Percentiles rank a stretch among this genome's conserved stretches.
Evolutionary conservation across 2,113 vertebrate genomes (phyloP).

Genomic region (Cheilinus undulatus): DNA sequence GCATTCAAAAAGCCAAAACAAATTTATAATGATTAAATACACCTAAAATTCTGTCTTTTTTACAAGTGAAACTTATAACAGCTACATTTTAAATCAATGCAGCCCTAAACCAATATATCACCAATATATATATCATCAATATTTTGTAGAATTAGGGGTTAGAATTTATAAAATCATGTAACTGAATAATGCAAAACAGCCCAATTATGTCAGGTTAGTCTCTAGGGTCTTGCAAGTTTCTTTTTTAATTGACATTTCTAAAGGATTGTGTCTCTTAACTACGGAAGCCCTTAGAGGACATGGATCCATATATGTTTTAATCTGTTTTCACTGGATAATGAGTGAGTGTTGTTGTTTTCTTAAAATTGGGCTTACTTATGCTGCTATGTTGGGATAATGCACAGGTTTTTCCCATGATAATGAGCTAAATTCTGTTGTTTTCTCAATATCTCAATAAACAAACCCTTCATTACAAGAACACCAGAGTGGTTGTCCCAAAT

Average conservation of each 20-base stretch:
- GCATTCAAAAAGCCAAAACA: constrained; percentile 40
- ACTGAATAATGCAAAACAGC: constrained; percentile 19
- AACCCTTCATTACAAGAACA: too few relatives aligned
- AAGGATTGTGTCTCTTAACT: background rate
- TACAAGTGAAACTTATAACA: constrained; percentile 27
- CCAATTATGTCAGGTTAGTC: constrained; percentile 12
- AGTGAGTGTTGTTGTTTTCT: too few relatives aligned
- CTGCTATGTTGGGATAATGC: too few relatives aligned
- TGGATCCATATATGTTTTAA: too few relatives aligned
- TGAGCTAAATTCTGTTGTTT: too few relatives aligned
- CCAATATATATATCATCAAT: constrained; percentile 26
- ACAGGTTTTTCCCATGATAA: too few relatives aligned
- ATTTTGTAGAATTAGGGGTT: constrained; percentile 19
- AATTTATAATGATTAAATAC: constrained; percentile 18
- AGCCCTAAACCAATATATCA: constrained; percentile 33
- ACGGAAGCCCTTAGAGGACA: background rate
- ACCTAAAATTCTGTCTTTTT: constrained; percentile 21
- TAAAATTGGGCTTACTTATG: too few relatives aligned
- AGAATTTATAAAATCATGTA: constrained; percentile 6
- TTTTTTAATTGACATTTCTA: too few relatives aligned
- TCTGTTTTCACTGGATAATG: too few relatives aligned
- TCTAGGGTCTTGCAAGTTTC: constrained; percentile 3
- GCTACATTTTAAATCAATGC: constrained; percentile 17
- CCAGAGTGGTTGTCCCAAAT: too few relatives aligned
- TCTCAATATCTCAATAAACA: too few relatives aligned